A percentile compares a stretch with the other conserved stretches of the same genome.
phyloP scores from a whole-genome alignment of 2,113 vertebrate species.

The Aythya baeri region DNA sequence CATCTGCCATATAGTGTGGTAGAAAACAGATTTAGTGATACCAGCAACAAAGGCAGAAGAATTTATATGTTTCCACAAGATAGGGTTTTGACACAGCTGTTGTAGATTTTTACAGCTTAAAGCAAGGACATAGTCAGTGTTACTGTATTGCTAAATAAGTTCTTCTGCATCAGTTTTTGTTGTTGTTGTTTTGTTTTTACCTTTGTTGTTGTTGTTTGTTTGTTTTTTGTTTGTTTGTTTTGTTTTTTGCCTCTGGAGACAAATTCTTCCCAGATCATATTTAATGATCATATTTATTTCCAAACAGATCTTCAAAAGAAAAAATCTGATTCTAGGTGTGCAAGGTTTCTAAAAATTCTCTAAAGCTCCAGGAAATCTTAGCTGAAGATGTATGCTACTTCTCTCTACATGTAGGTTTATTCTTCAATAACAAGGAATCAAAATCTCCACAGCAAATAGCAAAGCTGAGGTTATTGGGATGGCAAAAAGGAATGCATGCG shows the following conservation, averaged over 20 bases:
- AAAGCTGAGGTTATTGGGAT: background rate
- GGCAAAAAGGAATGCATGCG: background rate
- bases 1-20: background rate
- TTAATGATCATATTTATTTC: background rate
- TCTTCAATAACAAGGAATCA: background rate
- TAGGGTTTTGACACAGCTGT: background rate
- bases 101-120: background rate
- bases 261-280: background rate
- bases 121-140: background rate
- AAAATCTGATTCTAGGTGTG: background rate
- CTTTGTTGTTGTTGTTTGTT: background rate
- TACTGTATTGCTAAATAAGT: background rate
- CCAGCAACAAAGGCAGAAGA: background rate
- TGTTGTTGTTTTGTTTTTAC: background rate
- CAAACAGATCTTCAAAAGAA: background rate
- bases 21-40: conserved; percentile 20
- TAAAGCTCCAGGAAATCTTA: background rate
- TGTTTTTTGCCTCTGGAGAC: background rate
- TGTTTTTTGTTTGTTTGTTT: too few relatives aligned
- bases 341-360: background rate
- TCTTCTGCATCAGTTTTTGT: background rate
- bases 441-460: background rate
- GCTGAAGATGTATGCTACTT: background rate
- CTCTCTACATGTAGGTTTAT: background rate
- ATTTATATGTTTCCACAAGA: background rate